Percentiles rank a stretch among this genome's conserved stretches.
phyloP scores from a whole-genome alignment of 2,888 invertebrate species.

The Sceliomorpha sp. region DNA sequence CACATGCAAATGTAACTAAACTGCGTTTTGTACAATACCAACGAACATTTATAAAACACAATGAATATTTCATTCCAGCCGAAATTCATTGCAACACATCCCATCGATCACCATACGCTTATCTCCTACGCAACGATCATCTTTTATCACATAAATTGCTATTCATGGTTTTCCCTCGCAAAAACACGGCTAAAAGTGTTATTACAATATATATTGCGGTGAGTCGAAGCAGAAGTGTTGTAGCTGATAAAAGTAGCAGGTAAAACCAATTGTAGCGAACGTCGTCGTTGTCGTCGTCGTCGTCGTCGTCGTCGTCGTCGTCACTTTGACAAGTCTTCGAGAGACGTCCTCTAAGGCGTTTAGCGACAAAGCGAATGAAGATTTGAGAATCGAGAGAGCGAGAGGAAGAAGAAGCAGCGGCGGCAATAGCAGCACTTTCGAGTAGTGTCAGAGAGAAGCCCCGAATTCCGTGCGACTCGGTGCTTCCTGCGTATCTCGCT shows the following conservation, averaged over 20 bases:
- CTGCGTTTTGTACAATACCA: slow-evolving; percentile 36
- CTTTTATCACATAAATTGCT: slow-evolving; percentile 53
- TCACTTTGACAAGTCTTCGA: slow-evolving; percentile 30
- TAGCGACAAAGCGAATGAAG: slow-evolving; percentile 49
- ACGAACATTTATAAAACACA: slow-evolving; percentile 22
- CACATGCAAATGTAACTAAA: slow-evolving; percentile 22
- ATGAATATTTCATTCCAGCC: slow-evolving; percentile 45
- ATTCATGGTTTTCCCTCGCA: slow-evolving; percentile 50
- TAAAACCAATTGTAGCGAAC: slow-evolving; percentile 47
- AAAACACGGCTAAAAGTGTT: slow-evolving; percentile 43
- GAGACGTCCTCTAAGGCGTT: slow-evolving; percentile 43
- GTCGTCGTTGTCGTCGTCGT: no score
- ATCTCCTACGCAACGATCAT: slow-evolving; percentile 48
- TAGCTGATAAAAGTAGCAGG: slow-evolving; percentile 46
- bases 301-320: no score
- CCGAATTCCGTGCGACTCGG: slow-evolving; percentile 21
- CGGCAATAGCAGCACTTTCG: no score
- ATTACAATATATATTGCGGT: slow-evolving; percentile 57
- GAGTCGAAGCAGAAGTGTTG: slow-evolving; percentile 44
- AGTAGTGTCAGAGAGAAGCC: slow-evolving; percentile 26
- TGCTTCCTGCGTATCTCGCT: slow-evolving; percentile 27
- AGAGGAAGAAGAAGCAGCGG: no score
- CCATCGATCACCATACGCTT: slow-evolving; percentile 56
- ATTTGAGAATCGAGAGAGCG: slow-evolving; percentile 13
- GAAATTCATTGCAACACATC: slow-evolving; percentile 41